Evolutionary conservation across 2,888 invertebrate species (phyloP).

Genomic region (Lasioglossum lativentre): DNA sequence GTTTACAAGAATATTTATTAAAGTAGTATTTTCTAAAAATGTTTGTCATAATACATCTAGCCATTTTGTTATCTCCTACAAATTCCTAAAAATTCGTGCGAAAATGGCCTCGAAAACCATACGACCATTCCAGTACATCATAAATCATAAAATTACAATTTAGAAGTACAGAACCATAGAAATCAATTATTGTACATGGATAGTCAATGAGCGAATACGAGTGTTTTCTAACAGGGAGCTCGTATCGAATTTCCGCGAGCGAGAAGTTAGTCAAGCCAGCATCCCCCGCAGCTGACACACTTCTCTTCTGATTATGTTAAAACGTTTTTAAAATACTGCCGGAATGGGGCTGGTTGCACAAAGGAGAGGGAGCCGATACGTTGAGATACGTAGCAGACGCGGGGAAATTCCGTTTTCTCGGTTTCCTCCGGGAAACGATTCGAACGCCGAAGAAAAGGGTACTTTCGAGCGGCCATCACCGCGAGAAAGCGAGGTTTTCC

Average conservation of each 20-base stretch:
- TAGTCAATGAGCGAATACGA: not conserved
- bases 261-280: not conserved
- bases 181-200: not conserved
- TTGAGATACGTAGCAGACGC: slow-evolving; percentile 14
- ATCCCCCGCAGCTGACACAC: not conserved
- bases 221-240: not conserved
- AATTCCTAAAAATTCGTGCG: no score
- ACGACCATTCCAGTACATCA: no score
- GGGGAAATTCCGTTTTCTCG: slow-evolving; percentile 21
- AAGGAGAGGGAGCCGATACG: not conserved
- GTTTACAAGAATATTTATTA: no score
- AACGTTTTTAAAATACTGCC: slow-evolving; percentile 1
- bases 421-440: slow-evolving; percentile 5
- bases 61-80: no score
- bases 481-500: not conserved
- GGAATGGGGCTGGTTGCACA: not conserved
- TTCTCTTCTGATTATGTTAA: not conserved
- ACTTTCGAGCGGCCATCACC: not conserved
- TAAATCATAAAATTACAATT: no score
- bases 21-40: not conserved
- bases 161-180: no score
- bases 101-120: no score
- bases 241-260: not conserved
- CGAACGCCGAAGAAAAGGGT: slow-evolving; percentile 9
- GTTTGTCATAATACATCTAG: no score